Base-by-base conservation (phyloP, 2,113 vertebrate species). In the Callipepla squamata region DNA sequence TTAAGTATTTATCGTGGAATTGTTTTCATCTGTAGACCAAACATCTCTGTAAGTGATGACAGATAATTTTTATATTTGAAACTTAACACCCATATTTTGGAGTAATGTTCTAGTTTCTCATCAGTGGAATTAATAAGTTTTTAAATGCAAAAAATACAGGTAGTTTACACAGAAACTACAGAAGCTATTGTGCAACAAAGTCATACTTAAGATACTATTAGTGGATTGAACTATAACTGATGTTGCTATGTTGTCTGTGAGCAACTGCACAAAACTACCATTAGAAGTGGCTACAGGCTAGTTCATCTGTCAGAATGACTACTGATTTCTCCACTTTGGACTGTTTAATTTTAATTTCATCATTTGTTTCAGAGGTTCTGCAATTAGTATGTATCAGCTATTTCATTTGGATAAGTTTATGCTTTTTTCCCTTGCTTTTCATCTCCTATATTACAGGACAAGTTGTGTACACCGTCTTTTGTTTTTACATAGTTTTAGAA, bases 1-100 rank as follows among this genome's bases (percentile, higher is more conserved):
- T 6, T 95, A 95, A 81, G 74, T 97, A 96, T 97, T 98, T 97
- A 97, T 97, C 92, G 93, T 84, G 84, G 84, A 97, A 92, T 87
- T 77, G 30, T 94, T 93, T 92, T 91, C 55, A 89, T 92, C 85
- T 95, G 21, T 91, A 97, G 93, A 94, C 75, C 91, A 95, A 93
- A 80, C 79, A 79, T 91, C 85, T 95, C 63, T 61, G 90, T 58
- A 94, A 94, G 92, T 67, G 13, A 55, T 81, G 80, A 67, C 84
- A 87, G 76, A 68, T 84, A 79, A 81, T 83, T 97, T 28, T 96
- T 97, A 42, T 95, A 94, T 82, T 85, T 96, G 63, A 83, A 95
- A 93, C 10, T 51, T 80, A 63, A 63, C 0, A n/a, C 36, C 19
- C 74, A 72, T 90, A 30, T 16, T 92, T 96, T 92, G 73, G 69